These are phyloP conservation scores for Acanthornis magna DNA, from an alignment of 2,797 vertebrate genomes.

Conservation along the genomic window DNA sequence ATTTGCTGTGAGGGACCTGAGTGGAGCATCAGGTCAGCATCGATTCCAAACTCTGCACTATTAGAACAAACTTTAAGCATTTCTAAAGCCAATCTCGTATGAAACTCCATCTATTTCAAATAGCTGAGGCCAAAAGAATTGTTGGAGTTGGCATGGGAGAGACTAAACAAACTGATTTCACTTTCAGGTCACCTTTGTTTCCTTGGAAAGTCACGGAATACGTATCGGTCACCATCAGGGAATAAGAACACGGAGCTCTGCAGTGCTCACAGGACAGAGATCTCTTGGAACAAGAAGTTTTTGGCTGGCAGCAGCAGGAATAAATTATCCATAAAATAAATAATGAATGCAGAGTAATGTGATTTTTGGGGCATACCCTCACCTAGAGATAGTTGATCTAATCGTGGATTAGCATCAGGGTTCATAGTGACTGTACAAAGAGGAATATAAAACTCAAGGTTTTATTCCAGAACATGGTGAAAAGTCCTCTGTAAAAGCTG, in stretches of 20 bases:
- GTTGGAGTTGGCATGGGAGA: background rate
- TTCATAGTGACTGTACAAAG: background rate
- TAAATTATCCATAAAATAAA: background rate
- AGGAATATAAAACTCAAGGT: background rate
- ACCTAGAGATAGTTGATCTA: background rate
- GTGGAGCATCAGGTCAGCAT: background rate
- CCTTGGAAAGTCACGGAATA: background rate
- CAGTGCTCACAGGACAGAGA: background rate
- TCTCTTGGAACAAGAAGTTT: background rate
- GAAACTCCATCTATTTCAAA: background rate
- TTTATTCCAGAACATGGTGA: background rate
- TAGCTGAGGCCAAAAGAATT: background rate
- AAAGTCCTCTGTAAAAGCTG: background rate
- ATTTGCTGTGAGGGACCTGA: fast-evolving
- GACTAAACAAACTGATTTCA: background rate
- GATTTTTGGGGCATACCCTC: background rate
- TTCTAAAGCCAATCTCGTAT: background rate
- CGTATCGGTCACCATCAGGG: fast-evolving
- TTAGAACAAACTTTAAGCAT: background rate
- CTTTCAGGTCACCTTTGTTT: background rate
- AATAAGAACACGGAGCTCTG: background rate
- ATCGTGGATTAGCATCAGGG: background rate
- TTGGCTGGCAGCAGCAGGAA: background rate
- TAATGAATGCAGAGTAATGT: background rate
- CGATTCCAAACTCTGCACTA: background rate